Evolutionary conservation across 2,888 invertebrate genomes (phyloP).

Genomic region (Nephrotoma flavescens): DNA sequence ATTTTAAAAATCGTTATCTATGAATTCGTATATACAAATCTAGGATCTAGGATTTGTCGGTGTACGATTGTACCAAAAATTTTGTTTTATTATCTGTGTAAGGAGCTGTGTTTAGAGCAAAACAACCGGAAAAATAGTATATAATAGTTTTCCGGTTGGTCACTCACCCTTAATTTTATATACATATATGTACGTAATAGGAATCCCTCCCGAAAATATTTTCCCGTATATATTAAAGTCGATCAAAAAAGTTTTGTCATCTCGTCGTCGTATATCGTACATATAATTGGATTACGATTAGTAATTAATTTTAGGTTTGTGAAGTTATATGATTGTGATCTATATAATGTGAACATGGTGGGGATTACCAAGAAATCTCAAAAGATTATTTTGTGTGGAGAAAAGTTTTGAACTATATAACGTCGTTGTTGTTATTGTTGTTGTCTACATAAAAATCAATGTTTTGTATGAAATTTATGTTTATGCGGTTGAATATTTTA

Average conservation of each 20-base stretch:
- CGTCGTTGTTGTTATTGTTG: not conserved
- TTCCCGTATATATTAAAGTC: not conserved
- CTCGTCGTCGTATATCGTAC: not conserved
- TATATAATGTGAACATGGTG: not conserved
- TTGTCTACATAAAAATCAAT: not conserved
- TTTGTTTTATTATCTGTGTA: not conserved
- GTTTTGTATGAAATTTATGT: not conserved
- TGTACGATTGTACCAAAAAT: not conserved
- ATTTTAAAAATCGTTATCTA: not conserved
- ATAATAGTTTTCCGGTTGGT: not conserved
- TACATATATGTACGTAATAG: not conserved
- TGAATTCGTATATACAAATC: not conserved
- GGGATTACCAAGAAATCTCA: not conserved
- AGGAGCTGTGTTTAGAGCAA: not conserved
- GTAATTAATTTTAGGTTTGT: not conserved
- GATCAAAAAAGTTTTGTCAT: not conserved
- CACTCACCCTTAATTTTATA: not conserved
- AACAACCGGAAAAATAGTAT: not conserved
- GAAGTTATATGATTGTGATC: not conserved
- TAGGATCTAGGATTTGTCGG: not conserved
- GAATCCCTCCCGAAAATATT: not conserved
- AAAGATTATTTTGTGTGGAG: not conserved
- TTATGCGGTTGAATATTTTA: not conserved
- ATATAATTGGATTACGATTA: not conserved
- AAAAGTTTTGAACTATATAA: not conserved